phyloP scores from a whole-genome alignment of 2,888 invertebrate species.

The Eupithecia tripunctaria region DNA sequence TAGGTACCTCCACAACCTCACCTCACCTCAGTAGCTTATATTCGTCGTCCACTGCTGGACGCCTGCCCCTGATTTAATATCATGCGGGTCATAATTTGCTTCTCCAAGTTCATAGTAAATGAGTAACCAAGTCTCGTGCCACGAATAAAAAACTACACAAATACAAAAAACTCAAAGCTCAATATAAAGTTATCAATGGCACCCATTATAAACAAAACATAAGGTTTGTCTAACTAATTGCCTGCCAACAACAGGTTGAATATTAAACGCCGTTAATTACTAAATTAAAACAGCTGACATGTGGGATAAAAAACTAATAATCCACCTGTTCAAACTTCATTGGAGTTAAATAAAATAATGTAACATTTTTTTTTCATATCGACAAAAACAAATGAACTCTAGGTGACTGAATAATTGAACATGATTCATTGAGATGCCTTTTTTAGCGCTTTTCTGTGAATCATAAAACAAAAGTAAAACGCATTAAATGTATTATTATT shows the following conservation, averaged over 20 bases:
- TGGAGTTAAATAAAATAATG: background rate
- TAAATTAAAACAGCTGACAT: slow-evolving; percentile 65
- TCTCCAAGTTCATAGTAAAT: background rate
- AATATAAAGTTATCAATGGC: slow-evolving; percentile 11
- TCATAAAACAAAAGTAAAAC: too few relatives aligned
- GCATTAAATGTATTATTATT: too few relatives aligned
- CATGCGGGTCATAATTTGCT: background rate
- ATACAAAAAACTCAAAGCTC: background rate
- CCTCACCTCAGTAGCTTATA: too few relatives aligned
- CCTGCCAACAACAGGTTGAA: slow-evolving; percentile 72
- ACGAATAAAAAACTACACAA: slow-evolving; percentile 1
- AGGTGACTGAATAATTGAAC: background rate
- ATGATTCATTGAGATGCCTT: too few relatives aligned
- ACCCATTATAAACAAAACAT: slow-evolving; percentile 33
- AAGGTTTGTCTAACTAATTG: slow-evolving; percentile 49
- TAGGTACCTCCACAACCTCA: too few relatives aligned
- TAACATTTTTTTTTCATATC: background rate
- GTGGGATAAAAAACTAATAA: slow-evolving; percentile 57
- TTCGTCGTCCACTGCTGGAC: too few relatives aligned
- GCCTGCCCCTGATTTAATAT: too few relatives aligned
- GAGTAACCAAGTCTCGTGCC: background rate
- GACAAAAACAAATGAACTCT: background rate
- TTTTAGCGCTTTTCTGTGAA: too few relatives aligned
- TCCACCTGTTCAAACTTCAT: slow-evolving; percentile 65
- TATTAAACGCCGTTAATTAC: slow-evolving; percentile 74